Evolutionary conservation across 2,888 invertebrate genomes (phyloP).

Genomic region (Lepidochrysops patricia): DNA sequence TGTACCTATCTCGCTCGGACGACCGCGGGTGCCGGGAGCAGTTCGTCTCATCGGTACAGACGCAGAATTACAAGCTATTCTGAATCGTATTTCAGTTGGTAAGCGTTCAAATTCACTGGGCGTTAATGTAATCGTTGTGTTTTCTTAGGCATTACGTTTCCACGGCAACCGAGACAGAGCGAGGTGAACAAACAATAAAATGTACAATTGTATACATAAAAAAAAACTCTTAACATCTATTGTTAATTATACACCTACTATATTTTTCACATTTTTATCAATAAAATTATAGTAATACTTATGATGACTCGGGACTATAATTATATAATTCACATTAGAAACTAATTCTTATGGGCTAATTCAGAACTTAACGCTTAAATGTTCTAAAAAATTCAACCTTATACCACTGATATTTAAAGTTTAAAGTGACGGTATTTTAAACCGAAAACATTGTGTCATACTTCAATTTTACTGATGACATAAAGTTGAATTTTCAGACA

Average conservation of each 20-base stretch:
- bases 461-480: neutral
- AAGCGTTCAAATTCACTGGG: neutral
- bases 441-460: neutral
- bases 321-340: constrained; percentile 36
- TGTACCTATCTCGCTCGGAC: neutral
- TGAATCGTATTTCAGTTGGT: neutral
- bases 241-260: constrained; percentile 11
- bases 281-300: constrained; percentile 49
- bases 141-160: neutral
- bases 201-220: constrained; percentile 8
- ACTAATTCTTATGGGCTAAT: constrained; percentile 44
- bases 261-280: constrained; percentile 14
- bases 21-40: neutral
- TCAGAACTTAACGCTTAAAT: neutral
- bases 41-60: neutral
- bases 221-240: neutral
- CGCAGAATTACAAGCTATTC: neutral
- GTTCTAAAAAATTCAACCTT: neutral
- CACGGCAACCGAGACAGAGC: neutral
- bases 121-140: constrained; percentile 6
- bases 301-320: constrained; percentile 50
- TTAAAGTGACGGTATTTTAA: too few relatives aligned
- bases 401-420: too few relatives aligned
- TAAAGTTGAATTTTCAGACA: neutral
- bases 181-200: neutral